phyloP scores from a whole-genome alignment of 2,113 vertebrate genomes.

The Accipiter cooperii region DNA sequence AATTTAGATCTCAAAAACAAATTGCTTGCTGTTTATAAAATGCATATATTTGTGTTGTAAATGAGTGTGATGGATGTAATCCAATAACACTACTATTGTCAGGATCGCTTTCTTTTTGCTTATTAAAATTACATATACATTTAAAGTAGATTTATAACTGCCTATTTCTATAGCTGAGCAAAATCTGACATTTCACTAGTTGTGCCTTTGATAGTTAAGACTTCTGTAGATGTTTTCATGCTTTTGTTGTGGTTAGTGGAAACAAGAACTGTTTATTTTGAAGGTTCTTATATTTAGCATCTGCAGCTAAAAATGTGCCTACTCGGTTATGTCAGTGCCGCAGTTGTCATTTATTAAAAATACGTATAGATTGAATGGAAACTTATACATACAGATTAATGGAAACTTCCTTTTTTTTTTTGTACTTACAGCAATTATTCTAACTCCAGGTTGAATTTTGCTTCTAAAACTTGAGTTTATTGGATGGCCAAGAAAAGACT shows the following conservation, averaged over 20 bases:
- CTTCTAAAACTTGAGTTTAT: background rate
- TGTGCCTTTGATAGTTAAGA: slow-evolving; percentile 34
- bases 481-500: background rate
- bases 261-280: slow-evolving; percentile 19
- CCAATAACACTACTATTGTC: background rate
- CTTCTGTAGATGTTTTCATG: slow-evolving; percentile 16
- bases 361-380: background rate
- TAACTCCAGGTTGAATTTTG: background rate
- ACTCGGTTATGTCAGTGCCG: background rate
- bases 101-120: background rate
- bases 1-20: background rate
- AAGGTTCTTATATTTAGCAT: slow-evolving; percentile 16
- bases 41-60: background rate
- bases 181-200: slow-evolving; percentile 10
- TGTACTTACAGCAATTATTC: background rate
- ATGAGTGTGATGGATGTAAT: background rate
- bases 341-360: background rate
- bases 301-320: background rate
- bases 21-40: background rate
- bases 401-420: background rate
- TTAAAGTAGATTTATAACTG: slow-evolving; percentile 42
- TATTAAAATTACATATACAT: slow-evolving; percentile 21
- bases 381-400: background rate
- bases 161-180: background rate
- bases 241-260: background rate